Percentiles rank a stretch among this genome's conserved stretches.
Evolutionary conservation across 2,888 invertebrate genomes (phyloP).

Genomic region (Caenorhabditis becei): DNA sequence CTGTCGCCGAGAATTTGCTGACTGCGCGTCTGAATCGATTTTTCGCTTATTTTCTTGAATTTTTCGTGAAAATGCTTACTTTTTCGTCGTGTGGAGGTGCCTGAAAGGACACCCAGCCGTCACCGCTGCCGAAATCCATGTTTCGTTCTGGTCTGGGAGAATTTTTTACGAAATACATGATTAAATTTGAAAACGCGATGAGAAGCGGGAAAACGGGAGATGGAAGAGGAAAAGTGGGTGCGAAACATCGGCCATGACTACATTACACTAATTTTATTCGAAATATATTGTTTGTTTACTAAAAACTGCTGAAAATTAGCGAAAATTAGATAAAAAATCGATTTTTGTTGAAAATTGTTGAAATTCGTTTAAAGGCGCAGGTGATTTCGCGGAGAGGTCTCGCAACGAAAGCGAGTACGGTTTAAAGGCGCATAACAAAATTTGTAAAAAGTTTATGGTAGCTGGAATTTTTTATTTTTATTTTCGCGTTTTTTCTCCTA

Average conservation of each 20-base stretch:
- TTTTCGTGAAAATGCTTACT: background rate
- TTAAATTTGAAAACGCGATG: background rate
- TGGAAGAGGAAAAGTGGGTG: background rate
- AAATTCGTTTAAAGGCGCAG: background rate
- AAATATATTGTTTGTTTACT: background rate
- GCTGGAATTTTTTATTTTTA: background rate
- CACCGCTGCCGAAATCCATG: constrained; percentile 40
- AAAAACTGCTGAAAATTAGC: background rate
- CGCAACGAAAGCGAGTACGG: background rate
- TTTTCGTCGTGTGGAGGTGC: constrained; percentile 17
- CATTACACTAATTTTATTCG: background rate
- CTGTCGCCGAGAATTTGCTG: constrained; percentile 39
- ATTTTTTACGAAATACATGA: background rate
- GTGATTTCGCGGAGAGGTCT: background rate
- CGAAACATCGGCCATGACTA: background rate
- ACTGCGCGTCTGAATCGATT: constrained; percentile 23
- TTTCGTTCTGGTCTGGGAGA: background rate
- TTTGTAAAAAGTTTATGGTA: background rate
- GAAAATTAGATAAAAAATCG: background rate
- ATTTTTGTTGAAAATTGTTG: background rate
- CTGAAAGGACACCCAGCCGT: constrained; percentile 26
- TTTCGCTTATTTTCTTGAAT: background rate
- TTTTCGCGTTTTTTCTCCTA: background rate
- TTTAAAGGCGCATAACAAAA: constrained; percentile 1
- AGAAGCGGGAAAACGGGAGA: background rate